Evolutionary conservation across 30 jellyfish, hydroid and myxozoan genomes (phyloP).

Genomic region (Morbakka virulenta): DNA sequence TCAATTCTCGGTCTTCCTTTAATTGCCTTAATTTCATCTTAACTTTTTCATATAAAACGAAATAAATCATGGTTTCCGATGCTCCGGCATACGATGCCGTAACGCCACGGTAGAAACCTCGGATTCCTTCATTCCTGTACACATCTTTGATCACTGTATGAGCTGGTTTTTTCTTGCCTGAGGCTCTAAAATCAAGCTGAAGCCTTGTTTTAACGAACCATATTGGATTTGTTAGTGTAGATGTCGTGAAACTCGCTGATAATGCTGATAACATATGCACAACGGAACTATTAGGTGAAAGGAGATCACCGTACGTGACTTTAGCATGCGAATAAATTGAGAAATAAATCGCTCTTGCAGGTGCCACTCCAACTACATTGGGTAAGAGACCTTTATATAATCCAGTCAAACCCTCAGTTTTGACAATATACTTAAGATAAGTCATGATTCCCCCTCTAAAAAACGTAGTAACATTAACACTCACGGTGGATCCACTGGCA

Average conservation of each 20-base stretch:
- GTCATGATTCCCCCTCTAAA: conserved; percentile 72
- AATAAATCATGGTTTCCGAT: conserved; percentile 86
- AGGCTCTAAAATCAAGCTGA: conserved; percentile 81
- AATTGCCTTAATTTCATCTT: conserved; percentile 41
- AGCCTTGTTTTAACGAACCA: conserved; percentile 96
- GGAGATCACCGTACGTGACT: conserved; percentile 27
- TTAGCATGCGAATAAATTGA: conserved; percentile 84
- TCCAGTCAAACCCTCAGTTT: conserved; percentile 87
- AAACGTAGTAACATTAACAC: conserved; percentile 43
- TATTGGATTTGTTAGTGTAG: conserved; percentile 93
- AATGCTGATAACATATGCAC: conserved; percentile 91
- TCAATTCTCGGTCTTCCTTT: conserved; percentile 28
- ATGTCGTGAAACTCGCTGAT: conserved; percentile 79
- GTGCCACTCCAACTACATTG: conserved; percentile 95
- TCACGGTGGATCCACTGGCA: conserved; percentile 18
- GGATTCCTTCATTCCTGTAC: conserved; percentile 74
- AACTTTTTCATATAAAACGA: conserved; percentile 79
- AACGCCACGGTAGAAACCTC: conserved; percentile 95
- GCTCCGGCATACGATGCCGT: conserved; percentile 97
- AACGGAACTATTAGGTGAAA: conserved; percentile 56
- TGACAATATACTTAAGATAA: conserved; percentile 74
- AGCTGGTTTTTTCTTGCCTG: conserved; percentile 53
- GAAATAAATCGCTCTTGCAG: conserved; percentile 92
- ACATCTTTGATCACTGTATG: conserved; percentile 60
- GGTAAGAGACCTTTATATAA: conserved; percentile 91